Base-by-base conservation (phyloP, 2,888 invertebrate genomes). In the Lasioglossum vierecki region DNA sequence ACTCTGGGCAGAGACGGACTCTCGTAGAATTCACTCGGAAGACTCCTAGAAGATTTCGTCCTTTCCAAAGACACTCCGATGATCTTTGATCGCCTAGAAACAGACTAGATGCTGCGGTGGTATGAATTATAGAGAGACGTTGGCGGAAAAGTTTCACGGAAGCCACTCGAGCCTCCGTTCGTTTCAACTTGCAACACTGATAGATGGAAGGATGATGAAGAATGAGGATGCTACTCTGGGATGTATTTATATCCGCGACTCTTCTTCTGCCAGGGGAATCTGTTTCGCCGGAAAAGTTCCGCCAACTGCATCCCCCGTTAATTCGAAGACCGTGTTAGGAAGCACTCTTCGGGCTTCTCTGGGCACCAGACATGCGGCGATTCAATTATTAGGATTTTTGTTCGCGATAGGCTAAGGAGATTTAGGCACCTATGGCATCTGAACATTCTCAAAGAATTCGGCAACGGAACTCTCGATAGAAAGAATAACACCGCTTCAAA, bases 51-150 rank as follows among this genome's bases (percentile, higher is more conserved):
- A 49, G 22, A 53, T 53, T 3, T 53, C 3, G 53, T 53, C 53
- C 53, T n/a, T 53, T 53, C 9, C 53, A 9, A 53, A n/a, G 53
- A 53, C n/a, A 53, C 53, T 18, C 53, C 70, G 77, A 77, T 80
- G 80, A 84, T 83, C 80, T 74, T 72, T 77, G 85, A 84, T 83
- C 79, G 83, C 60, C 49, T n/a, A 46, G 6, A 66, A 35, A 30
- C 22, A 44, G 26, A 35, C 8, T 5, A 8, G 18, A 68, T 70
- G 44, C 79, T 63, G 76, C 73, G 18, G 79, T 11, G 66, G 73
- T 74, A 74, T 85, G 84, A 85, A 85, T 85, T 85, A 85, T 84
- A 83, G 57, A 85, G 76, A 83, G 41, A 68, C 75, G 73, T 60
- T 8, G 80, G 74, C 84, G 84, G 76, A 76, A 83, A 83, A 80